These are phyloP conservation scores for Trichopoda pennipes DNA, from an alignment of 2,888 invertebrate species.

Conservation along the genomic window DNA sequence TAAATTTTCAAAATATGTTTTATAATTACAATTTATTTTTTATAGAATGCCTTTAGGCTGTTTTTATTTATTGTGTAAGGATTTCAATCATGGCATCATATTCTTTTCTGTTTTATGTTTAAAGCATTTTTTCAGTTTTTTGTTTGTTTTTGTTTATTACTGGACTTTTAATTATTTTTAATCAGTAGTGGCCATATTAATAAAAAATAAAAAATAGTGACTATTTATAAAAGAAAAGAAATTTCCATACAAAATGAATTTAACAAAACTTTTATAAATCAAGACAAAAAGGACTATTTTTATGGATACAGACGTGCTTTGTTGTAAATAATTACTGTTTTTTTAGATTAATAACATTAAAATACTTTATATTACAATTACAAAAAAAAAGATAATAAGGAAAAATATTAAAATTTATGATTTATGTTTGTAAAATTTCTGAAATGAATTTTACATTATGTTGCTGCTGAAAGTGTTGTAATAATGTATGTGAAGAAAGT, in stretches of 20 bases:
- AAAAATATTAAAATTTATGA: slow-evolving; percentile 11
- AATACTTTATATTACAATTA: slow-evolving; percentile 60
- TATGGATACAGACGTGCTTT: background rate
- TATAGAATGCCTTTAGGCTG: slow-evolving; percentile 48
- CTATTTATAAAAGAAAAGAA: too few relatives aligned
- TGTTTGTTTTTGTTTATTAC: slow-evolving; percentile 52
- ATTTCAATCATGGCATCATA: slow-evolving; percentile 51
- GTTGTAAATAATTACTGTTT: slow-evolving; percentile 48
- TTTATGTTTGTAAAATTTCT: slow-evolving; percentile 35
- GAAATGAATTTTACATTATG: slow-evolving; percentile 62
- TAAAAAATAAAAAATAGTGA: too few relatives aligned
- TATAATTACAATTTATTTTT: slow-evolving; percentile 46
- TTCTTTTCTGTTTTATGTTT: slow-evolving; percentile 19
- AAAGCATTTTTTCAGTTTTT: slow-evolving; percentile 45
- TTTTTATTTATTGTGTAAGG: slow-evolving; percentile 31
- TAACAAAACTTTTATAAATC: too few relatives aligned
- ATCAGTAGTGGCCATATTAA: too few relatives aligned
- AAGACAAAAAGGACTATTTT: too few relatives aligned
- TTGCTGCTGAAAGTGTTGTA: slow-evolving; percentile 62
- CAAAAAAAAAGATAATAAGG: slow-evolving; percentile 6
- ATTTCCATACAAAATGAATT: too few relatives aligned
- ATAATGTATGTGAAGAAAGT: slow-evolving; percentile 64
- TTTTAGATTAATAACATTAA: slow-evolving; percentile 48
- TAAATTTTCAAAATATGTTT: background rate
- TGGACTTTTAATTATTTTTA: slow-evolving; percentile 28